Conservation (phyloP, 1,140 invertebrate genomes). For the Drosophila parabipectinata region DNA sequence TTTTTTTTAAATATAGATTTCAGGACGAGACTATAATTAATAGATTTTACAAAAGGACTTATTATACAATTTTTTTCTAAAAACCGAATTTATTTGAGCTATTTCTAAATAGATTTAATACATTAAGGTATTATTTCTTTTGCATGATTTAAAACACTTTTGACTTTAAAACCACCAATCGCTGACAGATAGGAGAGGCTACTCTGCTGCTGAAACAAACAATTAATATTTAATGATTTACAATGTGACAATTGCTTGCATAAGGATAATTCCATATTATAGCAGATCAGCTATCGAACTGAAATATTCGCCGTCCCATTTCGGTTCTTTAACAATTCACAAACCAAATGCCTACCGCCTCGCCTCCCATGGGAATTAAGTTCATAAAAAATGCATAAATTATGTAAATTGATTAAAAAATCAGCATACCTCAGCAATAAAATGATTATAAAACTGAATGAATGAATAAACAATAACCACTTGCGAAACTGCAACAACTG, state of each 20-base stretch:
- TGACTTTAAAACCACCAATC: not conserved
- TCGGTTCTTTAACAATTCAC: constrained; percentile 38
- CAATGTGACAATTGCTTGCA: constrained; percentile 33
- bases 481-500: constrained; percentile 35
- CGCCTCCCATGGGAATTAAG: constrained; percentile 8
- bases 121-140: not conserved
- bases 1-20: not conserved
- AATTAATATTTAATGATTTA: constrained; percentile 43
- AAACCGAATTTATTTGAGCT: no score
- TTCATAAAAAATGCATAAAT: constrained; percentile 43
- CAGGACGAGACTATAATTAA: no score
- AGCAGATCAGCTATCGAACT: constrained; percentile 41
- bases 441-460: constrained; percentile 37
- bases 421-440: constrained; percentile 48
- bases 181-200: not conserved
- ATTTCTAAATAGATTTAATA: no score
- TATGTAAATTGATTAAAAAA: constrained; percentile 50
- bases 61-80: no score
- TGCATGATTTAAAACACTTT: not conserved
- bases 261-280: constrained; percentile 37
- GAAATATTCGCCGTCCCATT: constrained; percentile 7
- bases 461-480: constrained; percentile 50
- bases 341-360: constrained; percentile 13
- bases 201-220: constrained; percentile 4
- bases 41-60: no score